Base-by-base conservation (phyloP, 2,797 vertebrate species). In the Paedocypris micromegethes region DNA sequence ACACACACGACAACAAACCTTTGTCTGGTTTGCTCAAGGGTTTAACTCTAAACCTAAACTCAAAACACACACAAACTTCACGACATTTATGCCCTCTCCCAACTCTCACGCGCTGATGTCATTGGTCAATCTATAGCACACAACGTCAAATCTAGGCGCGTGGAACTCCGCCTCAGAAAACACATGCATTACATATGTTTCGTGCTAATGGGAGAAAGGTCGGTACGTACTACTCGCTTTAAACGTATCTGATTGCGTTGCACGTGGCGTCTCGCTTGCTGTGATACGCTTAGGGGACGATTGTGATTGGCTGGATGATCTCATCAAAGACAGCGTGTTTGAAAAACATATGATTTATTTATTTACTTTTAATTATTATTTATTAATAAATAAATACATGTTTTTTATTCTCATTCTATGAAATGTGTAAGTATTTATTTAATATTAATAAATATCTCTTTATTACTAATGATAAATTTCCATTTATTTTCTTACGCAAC, bases 81-180 rank as follows among this genome's bases (percentile, higher is more conserved):
- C 8, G 5, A 9, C 7, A 54, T 40, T 50, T 50, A 54, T 9
- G 72, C 74, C 72, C 75, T 23, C 82, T 81, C 83, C 82, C 76
- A 75, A 23, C 23, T 23, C 23, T 63, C 6, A 54, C 55, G 75
- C 77, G 77, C 23, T 46, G 6, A n/a, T 43, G 23, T 45, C 52
- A 72, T 72, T 67, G 71, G 71, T 63, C 45, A 7, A 46, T 9
- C 6, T 55, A 50, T 53, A 41, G 23, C 9, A 58, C 61, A 38
- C 43, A 44, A 46, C 9, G 9, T 9, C 3, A 43, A 5, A 44
- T 59, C 41, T 8, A 39, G 3, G 3, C 23, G 52, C 44, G 37
- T 6, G 9, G 39, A 3, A 6, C 38, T 68, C 38, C 53, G 41
- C 65, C 48, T 55, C 39, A 2, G 23, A 23, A 54, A 64, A 38